phyloP scores from a whole-genome alignment of 2,888 invertebrate genomes.

The Clunio marinus region DNA sequence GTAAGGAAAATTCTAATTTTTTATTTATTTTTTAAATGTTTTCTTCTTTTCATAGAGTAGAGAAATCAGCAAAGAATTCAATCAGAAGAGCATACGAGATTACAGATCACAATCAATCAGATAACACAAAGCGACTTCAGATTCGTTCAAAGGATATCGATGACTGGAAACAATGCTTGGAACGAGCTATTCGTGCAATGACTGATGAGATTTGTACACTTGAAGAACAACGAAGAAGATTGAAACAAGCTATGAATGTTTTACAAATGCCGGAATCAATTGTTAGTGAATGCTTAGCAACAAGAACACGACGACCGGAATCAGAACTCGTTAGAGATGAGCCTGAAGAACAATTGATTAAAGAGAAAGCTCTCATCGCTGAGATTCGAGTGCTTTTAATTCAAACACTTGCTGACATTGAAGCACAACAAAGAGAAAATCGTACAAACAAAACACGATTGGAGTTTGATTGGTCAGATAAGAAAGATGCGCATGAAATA shows the following conservation, averaged over 20 bases:
- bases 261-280: slow-evolving; percentile 70
- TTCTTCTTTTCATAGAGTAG: slow-evolving; percentile 49
- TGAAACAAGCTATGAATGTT: slow-evolving; percentile 64
- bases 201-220: slow-evolving; percentile 65
- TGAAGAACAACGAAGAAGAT: slow-evolving; percentile 63
- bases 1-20: slow-evolving; percentile 44
- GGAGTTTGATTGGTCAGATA: slow-evolving; percentile 91
- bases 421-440: slow-evolving; percentile 66
- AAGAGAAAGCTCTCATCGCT: slow-evolving; percentile 66
- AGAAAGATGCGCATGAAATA: slow-evolving; percentile 72
- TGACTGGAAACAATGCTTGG: slow-evolving; percentile 72
- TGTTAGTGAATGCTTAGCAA: slow-evolving; percentile 53
- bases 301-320: slow-evolving; percentile 64
- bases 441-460: slow-evolving; percentile 75
- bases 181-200: slow-evolving; percentile 63
- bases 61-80: slow-evolving; percentile 61
- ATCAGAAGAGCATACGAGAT: slow-evolving; percentile 61
- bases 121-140: slow-evolving; percentile 62
- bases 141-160: slow-evolving; percentile 65
- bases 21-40: background rate
- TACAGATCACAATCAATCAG: slow-evolving; percentile 64
- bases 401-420: slow-evolving; percentile 62
- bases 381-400: slow-evolving; percentile 63
- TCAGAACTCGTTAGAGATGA: slow-evolving; percentile 71
- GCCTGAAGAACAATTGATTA: slow-evolving; percentile 72